A percentile compares a stretch with the other conserved stretches of the same genome.
phyloP scores from a whole-genome alignment of 2,113 vertebrate species.

The Dendrocopos noguchii region DNA sequence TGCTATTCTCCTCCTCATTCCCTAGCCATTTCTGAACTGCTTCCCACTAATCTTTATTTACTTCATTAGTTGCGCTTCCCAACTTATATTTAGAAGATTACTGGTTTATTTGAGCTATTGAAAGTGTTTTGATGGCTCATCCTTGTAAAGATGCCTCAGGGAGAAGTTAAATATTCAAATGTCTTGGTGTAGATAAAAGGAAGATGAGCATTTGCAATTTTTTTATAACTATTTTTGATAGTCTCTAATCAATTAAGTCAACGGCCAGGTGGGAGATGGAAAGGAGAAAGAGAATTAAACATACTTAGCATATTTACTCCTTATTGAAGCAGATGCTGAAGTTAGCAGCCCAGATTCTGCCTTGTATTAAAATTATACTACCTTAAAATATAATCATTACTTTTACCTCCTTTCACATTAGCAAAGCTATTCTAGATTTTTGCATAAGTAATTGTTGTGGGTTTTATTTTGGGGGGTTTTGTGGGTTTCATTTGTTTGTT shows the following conservation, averaged over 20 bases:
- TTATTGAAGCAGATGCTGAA: background rate
- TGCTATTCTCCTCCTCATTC: background rate
- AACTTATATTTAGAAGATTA: background rate
- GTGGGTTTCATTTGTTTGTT: too few species aligned
- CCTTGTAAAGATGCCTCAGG: slow-evolving; percentile 6
- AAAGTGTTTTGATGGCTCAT: slow-evolving; percentile 14
- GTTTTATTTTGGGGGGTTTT: too few species aligned
- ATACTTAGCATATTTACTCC: background rate
- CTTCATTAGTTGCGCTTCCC: slow-evolving; percentile 5
- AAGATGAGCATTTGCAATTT: background rate
- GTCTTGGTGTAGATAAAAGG: background rate
- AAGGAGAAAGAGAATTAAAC: background rate
- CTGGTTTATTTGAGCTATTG: background rate
- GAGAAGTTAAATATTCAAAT: slow-evolving; percentile 23
- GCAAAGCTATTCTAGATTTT: background rate
- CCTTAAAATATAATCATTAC: background rate
- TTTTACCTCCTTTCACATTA: background rate
- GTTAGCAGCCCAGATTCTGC: background rate
- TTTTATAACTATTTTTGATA: slow-evolving; percentile 11
- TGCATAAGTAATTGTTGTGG: background rate
- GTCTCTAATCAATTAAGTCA: slow-evolving; percentile 21
- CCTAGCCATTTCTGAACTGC: background rate
- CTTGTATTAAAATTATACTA: background rate
- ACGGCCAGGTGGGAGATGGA: background rate
- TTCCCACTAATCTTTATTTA: background rate